These are phyloP conservation scores for Stenodera caucasica DNA, from an alignment of 2,888 invertebrate genomes.

Conservation along the genomic window DNA sequence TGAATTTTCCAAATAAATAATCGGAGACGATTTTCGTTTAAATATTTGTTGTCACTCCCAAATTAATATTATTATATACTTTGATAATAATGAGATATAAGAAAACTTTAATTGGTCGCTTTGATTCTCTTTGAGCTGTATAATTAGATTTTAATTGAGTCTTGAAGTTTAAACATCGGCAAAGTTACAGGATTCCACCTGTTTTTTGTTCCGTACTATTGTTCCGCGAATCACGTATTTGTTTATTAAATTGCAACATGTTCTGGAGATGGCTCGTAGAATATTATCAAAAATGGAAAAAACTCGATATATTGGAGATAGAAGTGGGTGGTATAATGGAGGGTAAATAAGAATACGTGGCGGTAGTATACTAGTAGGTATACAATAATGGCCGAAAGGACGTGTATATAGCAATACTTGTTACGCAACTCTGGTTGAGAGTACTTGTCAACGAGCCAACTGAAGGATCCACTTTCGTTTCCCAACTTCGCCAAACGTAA, in stretches of 20 bases:
- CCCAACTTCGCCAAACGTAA: conserved; percentile 27
- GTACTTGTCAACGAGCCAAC: conserved; percentile 34
- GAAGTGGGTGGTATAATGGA: background rate
- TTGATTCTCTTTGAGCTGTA: conserved; percentile 6
- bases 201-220: background rate
- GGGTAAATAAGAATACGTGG: conserved; percentile 11
- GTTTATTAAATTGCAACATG: background rate
- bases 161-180: background rate
- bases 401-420: conserved; percentile 31
- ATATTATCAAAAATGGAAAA: background rate
- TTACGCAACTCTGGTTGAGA: conserved; percentile 37
- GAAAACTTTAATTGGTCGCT: conserved; percentile 3
- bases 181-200: background rate
- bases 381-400: conserved; percentile 22
- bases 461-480: conserved; percentile 34
- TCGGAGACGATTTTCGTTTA: background rate
- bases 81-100: background rate
- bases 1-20: background rate
- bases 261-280: background rate
- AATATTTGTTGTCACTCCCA: background rate
- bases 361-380: background rate
- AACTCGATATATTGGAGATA: background rate
- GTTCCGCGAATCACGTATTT: background rate
- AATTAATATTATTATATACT: background rate
- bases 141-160: conserved; percentile 6